A percentile compares a stretch with the other conserved stretches of the same genome.
Evolutionary conservation across 2,888 invertebrate genomes (phyloP).

Genomic region (Phaedon cochleariae): DNA sequence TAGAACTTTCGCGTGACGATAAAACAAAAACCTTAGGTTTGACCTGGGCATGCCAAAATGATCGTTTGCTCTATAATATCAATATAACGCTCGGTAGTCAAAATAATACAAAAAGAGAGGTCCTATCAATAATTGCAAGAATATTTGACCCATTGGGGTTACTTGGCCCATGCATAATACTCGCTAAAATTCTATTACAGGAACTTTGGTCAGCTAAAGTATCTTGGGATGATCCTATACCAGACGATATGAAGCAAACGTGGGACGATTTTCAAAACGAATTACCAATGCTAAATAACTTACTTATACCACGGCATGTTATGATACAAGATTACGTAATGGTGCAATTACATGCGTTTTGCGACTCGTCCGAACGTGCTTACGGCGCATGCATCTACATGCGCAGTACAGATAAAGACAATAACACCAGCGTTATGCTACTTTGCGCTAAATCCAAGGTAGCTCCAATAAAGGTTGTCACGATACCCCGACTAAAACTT

Average conservation of each 20-base stretch:
- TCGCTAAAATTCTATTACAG: slow-evolving; percentile 8
- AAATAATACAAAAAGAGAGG: too few species aligned
- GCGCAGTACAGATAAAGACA: neutral
- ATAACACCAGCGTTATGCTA: neutral
- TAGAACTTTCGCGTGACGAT: slow-evolving; percentile 8
- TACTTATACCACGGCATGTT: slow-evolving; percentile 9
- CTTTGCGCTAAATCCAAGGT: slow-evolving; percentile 17
- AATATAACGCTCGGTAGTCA: too few species aligned
- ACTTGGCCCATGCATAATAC: neutral
- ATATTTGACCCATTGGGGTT: slow-evolving; percentile 19
- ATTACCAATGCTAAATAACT: slow-evolving; percentile 1
- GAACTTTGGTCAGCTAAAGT: slow-evolving; percentile 1
- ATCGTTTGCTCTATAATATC: too few species aligned
- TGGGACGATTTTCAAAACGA: slow-evolving; percentile 3
- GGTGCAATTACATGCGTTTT: slow-evolving; percentile 18
- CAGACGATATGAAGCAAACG: neutral
- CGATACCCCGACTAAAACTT: slow-evolving; percentile 18
- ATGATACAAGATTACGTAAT: neutral
- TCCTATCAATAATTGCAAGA: slow-evolving; percentile 4
- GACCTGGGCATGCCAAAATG: too few species aligned
- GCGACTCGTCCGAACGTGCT: slow-evolving; percentile 12
- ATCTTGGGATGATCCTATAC: slow-evolving; percentile 10
- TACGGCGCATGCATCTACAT: slow-evolving; percentile 16
- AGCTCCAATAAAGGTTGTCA: slow-evolving; percentile 17
- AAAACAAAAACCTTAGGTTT: slow-evolving; percentile 11